A percentile compares a stretch with the other conserved stretches of the same genome.
These are phyloP conservation scores for Hirtodrosophila confusa DNA, from an alignment of 2,888 invertebrate species.

Conservation along the genomic window DNA sequence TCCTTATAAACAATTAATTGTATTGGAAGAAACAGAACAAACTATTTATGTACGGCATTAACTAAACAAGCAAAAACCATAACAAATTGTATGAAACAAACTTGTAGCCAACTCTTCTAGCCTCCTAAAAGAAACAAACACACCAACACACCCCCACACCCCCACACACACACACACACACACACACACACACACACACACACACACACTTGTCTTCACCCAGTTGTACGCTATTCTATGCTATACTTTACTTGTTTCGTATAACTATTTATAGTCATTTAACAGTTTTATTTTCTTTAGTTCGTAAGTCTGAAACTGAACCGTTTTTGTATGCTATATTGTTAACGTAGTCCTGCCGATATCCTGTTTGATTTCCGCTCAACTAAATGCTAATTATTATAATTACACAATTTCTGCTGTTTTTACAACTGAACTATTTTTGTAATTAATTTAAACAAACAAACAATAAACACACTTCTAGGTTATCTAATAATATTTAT, in stretches of 20 bases:
- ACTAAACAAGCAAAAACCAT: slow-evolving; percentile 22
- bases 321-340: slow-evolving; percentile 29
- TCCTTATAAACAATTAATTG: slow-evolving; percentile 29
- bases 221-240: slow-evolving; percentile 20
- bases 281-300: slow-evolving; percentile 55
- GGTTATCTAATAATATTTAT: slow-evolving; percentile 79
- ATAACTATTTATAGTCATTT: slow-evolving; percentile 42
- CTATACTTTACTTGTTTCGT: slow-evolving; percentile 26
- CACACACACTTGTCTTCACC: slow-evolving; percentile 6
- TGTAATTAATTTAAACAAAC: slow-evolving; percentile 62
- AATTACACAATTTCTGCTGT: slow-evolving; percentile 54
- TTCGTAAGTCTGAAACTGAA: slow-evolving; percentile 50
- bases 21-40: slow-evolving; percentile 51
- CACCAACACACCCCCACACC: slow-evolving; percentile 9
- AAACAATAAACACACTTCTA: slow-evolving; percentile 58
- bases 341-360: slow-evolving; percentile 40
- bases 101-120: slow-evolving; percentile 57
- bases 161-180: background rate
- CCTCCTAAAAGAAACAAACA: slow-evolving; percentile 10
- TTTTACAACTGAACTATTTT: slow-evolving; percentile 63
- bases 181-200: background rate
- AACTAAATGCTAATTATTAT: slow-evolving; percentile 65
- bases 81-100: slow-evolving; percentile 33
- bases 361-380: slow-evolving; percentile 61
- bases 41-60: slow-evolving; percentile 65